Conservation (phyloP, 2,888 invertebrate species). For the Mylabris sibirica region DNA sequence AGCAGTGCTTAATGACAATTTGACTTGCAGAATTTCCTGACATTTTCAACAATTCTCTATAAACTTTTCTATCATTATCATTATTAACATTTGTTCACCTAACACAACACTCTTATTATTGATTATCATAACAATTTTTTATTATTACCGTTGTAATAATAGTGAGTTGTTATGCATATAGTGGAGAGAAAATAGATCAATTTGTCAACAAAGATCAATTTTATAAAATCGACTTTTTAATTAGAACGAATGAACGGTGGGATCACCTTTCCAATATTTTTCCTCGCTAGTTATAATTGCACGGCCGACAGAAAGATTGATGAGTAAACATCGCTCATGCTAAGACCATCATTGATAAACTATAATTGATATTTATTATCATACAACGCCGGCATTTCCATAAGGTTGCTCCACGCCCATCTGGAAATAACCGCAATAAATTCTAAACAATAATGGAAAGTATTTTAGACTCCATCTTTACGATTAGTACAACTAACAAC, state of each 20-base stretch:
- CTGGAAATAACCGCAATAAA: slow-evolving; percentile 10
- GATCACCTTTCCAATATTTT: slow-evolving; percentile 33
- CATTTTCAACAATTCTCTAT: slow-evolving; percentile 18
- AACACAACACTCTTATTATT: slow-evolving; percentile 52
- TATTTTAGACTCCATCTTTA: not conserved
- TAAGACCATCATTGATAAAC: slow-evolving; percentile 22
- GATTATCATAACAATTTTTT: slow-evolving; percentile 30
- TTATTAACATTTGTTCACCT: slow-evolving; percentile 45
- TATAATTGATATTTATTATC: slow-evolving; percentile 36
- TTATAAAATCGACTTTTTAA: slow-evolving; percentile 23
- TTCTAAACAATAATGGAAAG: slow-evolving; percentile 4
- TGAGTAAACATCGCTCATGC: slow-evolving; percentile 22
- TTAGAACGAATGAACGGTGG: slow-evolving; percentile 29
- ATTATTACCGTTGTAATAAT: slow-evolving; percentile 25
- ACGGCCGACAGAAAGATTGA: slow-evolving; percentile 33
- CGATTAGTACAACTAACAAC: not conserved
- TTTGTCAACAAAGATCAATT: slow-evolving; percentile 11
- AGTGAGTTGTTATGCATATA: not conserved
- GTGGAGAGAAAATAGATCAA: not conserved
- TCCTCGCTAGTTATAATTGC: slow-evolving; percentile 21
- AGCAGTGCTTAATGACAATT: slow-evolving; percentile 49
- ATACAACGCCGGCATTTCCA: slow-evolving; percentile 16
- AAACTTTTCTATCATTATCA: slow-evolving; percentile 21
- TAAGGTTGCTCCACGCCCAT: slow-evolving; percentile 6
- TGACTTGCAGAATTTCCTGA: slow-evolving; percentile 41